Conservation (phyloP, 2,888 invertebrate species). For the Polietes domitor region DNA sequence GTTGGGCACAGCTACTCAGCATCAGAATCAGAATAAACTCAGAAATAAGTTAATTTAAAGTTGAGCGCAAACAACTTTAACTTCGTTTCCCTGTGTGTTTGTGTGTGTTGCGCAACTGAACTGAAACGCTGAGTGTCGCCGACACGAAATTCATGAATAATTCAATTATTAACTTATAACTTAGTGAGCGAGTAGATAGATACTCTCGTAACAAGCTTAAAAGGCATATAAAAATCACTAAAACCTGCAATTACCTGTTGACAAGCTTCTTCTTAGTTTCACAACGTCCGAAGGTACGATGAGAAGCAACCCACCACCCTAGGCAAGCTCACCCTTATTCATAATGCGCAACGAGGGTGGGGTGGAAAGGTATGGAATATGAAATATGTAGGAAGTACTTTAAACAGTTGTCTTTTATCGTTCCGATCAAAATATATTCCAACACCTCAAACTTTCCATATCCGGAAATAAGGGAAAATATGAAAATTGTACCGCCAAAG, state of each 20-base stretch:
- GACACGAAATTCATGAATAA: constrained; percentile 66
- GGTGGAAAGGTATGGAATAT: background rate
- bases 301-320: background rate
- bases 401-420: too few relatives aligned
- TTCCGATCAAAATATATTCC: too few relatives aligned
- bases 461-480: too few relatives aligned
- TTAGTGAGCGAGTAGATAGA: too few relatives aligned
- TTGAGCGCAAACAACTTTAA: constrained; percentile 40
- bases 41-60: constrained; percentile 54
- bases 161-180: constrained; percentile 67
- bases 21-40: constrained; percentile 37
- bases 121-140: background rate
- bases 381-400: too few relatives aligned
- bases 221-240: constrained; percentile 70
- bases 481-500: too few relatives aligned
- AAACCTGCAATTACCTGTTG: constrained; percentile 77
- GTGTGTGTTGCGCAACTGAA: too few relatives aligned
- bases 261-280: constrained; percentile 69
- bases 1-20: too few relatives aligned
- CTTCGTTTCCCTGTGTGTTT: constrained; percentile 12
- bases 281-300: constrained; percentile 2
- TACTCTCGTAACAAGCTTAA: constrained; percentile 65
- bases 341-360: background rate
- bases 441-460: too few relatives aligned
- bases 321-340: background rate